Base-by-base conservation (phyloP, 2,113 vertebrate genomes). In the Strigops habroptila region DNA sequence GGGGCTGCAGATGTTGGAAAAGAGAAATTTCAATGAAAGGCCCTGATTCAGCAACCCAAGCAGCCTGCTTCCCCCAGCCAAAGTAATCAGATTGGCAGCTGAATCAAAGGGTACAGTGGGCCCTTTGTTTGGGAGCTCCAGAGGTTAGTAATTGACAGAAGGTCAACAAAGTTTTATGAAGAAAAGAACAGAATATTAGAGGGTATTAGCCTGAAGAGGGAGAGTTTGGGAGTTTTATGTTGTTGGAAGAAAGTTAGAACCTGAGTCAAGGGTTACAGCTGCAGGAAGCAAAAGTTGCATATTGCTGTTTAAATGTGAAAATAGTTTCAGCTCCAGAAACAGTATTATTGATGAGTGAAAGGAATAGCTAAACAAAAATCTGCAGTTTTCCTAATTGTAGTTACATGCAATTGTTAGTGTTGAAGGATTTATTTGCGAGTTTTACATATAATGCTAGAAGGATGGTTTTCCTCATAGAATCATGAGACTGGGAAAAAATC, bases 21-120 rank as follows among this genome's bases (percentile, higher is more conserved):
- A 86, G 84, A 95, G 96, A 94, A 97, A 96, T 97, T 93, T 96
- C 96, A 90, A 82, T 98, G 97, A 98, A 98, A 98, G 97, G 91
- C 92, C 81, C 92, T 94, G 97, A 98, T 98, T 98, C 98, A 98
- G 97, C 92, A 96, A 78, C 70, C 63, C 67, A 86, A 97, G 96
- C 90, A 96, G 94, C 84, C 80, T 89, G 92, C 93, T 93, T 94
- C 82, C 93, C 89, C 88, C 91, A 97, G 97, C 97, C 97, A 98
- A 98, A 97, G 97, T 97, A 98, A 98, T 98, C 97, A 97, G 97
- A 98, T 98, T 97, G 97, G 97, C 97, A 97, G 93, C 96, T 96
- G 96, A 97, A 96, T 96, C 94, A 97, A 97, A 96, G 62, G 82
- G 63, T 94, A 98, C 97, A 98, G 94, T 98, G 90, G 94, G 57